A percentile compares a stretch with the other conserved stretches of the same genome.
phyloP scores from a whole-genome alignment of 2,113 vertebrate genomes.

The Lampris incognitus region DNA sequence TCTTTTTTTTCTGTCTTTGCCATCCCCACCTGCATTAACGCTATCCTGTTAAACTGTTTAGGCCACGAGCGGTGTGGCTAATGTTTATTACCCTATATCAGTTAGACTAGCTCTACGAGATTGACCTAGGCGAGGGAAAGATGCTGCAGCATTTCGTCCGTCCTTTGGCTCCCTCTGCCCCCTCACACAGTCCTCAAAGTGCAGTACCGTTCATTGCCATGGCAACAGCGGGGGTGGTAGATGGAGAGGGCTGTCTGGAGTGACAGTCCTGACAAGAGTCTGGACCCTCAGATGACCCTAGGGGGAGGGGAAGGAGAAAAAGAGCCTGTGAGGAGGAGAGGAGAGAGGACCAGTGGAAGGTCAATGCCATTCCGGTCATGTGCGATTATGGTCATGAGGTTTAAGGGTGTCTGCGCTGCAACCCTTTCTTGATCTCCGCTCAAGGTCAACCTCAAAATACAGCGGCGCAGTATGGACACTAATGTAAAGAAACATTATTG shows the following conservation, averaged over 20 bases:
- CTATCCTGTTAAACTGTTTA: constrained; percentile 50
- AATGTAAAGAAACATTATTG: constrained; percentile 46
- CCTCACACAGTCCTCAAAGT: constrained; percentile 73
- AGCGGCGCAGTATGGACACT: constrained; percentile 34
- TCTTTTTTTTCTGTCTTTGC: constrained; percentile 19
- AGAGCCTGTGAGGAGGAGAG: constrained; percentile 41
- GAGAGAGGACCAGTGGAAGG: constrained; percentile 62
- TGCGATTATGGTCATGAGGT: constrained; percentile 74
- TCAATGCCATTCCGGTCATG: constrained; percentile 68
- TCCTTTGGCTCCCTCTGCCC: constrained; percentile 70
- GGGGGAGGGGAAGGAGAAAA: constrained; percentile 43
- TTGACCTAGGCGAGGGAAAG: constrained; percentile 78
- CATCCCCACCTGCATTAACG: background rate
- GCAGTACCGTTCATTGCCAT: constrained; percentile 75
- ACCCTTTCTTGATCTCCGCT: constrained; percentile 53
- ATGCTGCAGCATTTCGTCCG: constrained; percentile 74
- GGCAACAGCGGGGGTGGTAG: constrained; percentile 78
- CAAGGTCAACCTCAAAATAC: constrained; percentile 62
- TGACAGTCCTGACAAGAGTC: constrained; percentile 83
- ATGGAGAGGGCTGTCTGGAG: constrained; percentile 80
- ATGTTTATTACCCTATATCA: constrained; percentile 57
- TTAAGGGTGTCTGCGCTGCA: constrained; percentile 68
- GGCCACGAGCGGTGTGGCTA: constrained; percentile 46
- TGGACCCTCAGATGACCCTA: constrained; percentile 79
- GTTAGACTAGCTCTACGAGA: constrained; percentile 65